phyloP scores from a whole-genome alignment of 1,140 invertebrate species.

The Papilio dardanus region DNA sequence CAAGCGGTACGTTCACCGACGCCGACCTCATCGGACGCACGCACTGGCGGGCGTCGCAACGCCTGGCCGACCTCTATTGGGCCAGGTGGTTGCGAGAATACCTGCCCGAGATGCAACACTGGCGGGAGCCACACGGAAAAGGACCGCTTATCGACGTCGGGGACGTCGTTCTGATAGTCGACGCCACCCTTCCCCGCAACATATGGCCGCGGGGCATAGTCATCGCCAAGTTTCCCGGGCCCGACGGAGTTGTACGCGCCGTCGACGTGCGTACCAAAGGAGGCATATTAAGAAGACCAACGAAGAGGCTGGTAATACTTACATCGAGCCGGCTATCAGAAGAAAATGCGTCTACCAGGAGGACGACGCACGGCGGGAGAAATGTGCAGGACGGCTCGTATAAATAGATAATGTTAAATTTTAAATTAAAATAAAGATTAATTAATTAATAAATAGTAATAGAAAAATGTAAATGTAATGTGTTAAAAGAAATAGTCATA shows the following conservation, averaged over 20 bases:
- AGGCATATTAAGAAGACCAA: constrained; percentile 46
- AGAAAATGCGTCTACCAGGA: not conserved
- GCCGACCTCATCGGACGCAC: constrained; percentile 21
- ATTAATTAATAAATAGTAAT: too few relatives aligned
- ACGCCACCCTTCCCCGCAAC: not conserved
- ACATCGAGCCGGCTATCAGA: not conserved
- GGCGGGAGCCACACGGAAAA: constrained; percentile 37
- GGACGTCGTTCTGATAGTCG: not conserved
- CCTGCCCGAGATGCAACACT: constrained; percentile 44
- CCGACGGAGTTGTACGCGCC: constrained; percentile 55
- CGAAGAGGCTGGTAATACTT: constrained; percentile 41
- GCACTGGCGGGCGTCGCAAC: constrained; percentile 44
- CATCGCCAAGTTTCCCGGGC: constrained; percentile 41
- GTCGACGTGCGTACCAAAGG: constrained; percentile 52
- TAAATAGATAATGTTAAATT: too few relatives aligned
- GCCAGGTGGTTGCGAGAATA: constrained; percentile 52
- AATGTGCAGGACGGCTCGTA: too few relatives aligned
- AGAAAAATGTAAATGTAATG: too few relatives aligned
- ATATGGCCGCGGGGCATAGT: not conserved
- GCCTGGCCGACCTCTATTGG: constrained; percentile 44
- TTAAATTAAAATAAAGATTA: too few relatives aligned
- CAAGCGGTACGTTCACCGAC: constrained; percentile 38
- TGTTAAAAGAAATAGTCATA: too few relatives aligned
- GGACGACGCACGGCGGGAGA: not conserved
- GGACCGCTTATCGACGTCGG: not conserved